Base-by-base conservation (phyloP, 2,797 vertebrate species). In the Masticophis lateralis region DNA sequence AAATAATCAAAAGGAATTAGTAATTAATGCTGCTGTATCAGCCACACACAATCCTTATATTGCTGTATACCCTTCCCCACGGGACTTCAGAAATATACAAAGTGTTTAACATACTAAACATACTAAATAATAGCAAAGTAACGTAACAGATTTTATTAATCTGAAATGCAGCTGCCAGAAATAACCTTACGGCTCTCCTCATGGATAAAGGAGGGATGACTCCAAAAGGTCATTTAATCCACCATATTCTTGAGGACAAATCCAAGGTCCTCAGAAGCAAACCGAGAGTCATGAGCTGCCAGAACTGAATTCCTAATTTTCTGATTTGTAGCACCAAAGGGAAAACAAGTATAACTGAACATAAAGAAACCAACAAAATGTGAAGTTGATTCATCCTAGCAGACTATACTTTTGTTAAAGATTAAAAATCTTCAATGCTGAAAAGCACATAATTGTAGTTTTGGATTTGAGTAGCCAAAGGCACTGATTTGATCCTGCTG, bases 281-380 rank as follows among this genome's bases (percentile, higher is more conserved):
- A 98, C 97, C 98, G 94, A 95, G 93, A 93, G 96, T 96, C 96
- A 97, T 96, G 98, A 99, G 99, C 98, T 99, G 99, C 98, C 98
- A 98, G 97, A 98, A 97, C 97, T 97, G 95, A 93, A 93, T 96
- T 94, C 91, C 95, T 96, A 96, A 94, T 96, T 97, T 95, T 96
- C 94, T 0, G 87, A 96, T 94, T 95, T 96, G 93, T 96, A 96
- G 95, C 97, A 96, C 96, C 95, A 95, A 95, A 94, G 95, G 96
- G 95, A 95, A 96, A 96, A 96, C 95, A 95, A 37, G 2, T 93
- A 96, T 95, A 37, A 94, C 95, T 92, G 93, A 95, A 94, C 95
- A 96, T 94, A 94, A 95, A 88, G 61, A 96, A 95, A 96, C 96
- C 95, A 96, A 96, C 96, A 94, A 95, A 96, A 94, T 87, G 94